Evolutionary conservation across 2,797 vertebrate species (phyloP).

Genomic region (Leucoraja ocellata): DNA sequence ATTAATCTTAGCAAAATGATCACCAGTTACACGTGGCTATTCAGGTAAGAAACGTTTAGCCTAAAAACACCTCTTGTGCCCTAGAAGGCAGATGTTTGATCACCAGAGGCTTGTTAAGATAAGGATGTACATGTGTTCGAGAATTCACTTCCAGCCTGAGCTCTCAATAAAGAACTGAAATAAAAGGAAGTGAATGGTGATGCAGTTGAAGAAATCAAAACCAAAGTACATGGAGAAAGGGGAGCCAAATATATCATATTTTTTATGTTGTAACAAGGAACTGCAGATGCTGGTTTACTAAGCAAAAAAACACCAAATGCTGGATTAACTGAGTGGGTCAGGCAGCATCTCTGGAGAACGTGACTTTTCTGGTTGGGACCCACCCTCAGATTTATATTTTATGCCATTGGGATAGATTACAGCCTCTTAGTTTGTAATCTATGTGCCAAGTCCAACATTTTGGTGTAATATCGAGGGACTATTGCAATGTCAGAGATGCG

Average conservation of each 20-base stretch:
- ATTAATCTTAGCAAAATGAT: conserved; percentile 4
- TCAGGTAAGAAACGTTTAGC: neutral
- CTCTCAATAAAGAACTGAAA: neutral
- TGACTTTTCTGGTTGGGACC: no score
- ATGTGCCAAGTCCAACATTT: neutral
- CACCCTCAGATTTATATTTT: no score
- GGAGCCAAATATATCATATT: neutral
- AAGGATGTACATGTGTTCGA: neutral
- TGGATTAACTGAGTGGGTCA: no score
- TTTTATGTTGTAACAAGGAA: no score
- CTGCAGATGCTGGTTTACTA: no score
- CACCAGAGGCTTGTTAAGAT: neutral
- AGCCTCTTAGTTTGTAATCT: neutral
- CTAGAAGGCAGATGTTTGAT: neutral
- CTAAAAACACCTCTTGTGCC: neutral
- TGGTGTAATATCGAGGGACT: neutral
- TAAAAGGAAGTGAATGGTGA: neutral
- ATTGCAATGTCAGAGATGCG: neutral
- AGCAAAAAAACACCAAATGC: no score
- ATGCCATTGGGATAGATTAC: neutral
- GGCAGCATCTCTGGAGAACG: no score
- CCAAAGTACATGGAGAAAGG: neutral
- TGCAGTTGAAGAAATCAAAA: neutral
- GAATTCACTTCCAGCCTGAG: neutral
- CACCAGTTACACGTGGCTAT: neutral